phyloP scores from a whole-genome alignment of 2,113 vertebrate species.

The Albula glossodonta region DNA sequence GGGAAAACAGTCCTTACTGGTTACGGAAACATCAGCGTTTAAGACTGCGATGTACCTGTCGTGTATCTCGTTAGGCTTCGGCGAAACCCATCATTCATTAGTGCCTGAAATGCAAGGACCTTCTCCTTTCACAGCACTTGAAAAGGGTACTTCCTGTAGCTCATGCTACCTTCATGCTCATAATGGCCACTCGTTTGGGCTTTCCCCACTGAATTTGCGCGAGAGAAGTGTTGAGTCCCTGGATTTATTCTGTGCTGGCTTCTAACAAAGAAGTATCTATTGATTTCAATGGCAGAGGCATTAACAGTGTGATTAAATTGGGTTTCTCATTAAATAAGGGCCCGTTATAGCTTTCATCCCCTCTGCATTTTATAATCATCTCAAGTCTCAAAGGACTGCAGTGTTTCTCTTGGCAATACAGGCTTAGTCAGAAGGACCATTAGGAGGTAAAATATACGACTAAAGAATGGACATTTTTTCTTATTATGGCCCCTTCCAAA shows the following conservation, averaged over 20 bases:
- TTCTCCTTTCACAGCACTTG: not conserved
- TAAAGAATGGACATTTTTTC: not conserved
- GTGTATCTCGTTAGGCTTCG: not conserved
- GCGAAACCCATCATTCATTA: not conserved
- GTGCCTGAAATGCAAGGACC: not conserved
- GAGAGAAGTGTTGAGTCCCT: not conserved
- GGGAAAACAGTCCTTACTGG: not conserved
- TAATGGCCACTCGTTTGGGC: not conserved
- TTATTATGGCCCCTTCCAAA: not conserved
- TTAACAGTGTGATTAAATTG: conserved; percentile 11
- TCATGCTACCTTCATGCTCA: not conserved
- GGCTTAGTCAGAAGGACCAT: not conserved
- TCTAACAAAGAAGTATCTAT: not conserved
- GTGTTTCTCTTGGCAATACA: not conserved
- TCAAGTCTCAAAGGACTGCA: not conserved
- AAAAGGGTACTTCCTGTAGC: not conserved
- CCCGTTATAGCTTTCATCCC: not conserved
- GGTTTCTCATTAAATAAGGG: conserved; percentile 22
- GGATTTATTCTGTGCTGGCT: not conserved
- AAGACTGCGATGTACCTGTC: not conserved
- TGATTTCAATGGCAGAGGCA: not conserved
- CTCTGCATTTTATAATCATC: not conserved
- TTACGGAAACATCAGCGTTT: not conserved
- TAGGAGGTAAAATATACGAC: not conserved
- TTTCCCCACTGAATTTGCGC: conserved; percentile 10